Base-by-base conservation (phyloP, 1,140 invertebrate genomes). In the Aphidius gifuensis region DNA sequence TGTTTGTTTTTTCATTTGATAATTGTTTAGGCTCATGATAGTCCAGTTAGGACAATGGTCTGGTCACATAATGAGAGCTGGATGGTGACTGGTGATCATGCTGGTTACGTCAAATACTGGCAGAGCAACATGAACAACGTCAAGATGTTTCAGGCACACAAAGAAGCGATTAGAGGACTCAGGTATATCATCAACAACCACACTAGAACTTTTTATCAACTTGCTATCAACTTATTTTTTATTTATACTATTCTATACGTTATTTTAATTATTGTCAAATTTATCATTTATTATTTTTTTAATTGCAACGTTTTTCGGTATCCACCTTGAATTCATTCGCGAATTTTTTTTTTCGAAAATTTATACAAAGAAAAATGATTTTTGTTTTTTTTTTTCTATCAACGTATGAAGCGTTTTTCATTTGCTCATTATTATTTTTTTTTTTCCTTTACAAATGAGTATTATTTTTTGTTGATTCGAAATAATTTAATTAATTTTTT, bases 121-220 rank as follows among this genome's bases (percentile, higher is more conserved):
- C 98, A 99, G 85, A 96, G 95, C 68, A 99, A 99, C 83, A 99
- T 99, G 97, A 99, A 99, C 84, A 99, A 99, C 84, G 98, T 99
- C 21, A 99, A 99, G 87, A 98, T 99, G 95, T 99, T 97, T 86
- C 97, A 99, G 84, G 98, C 96, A 43, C 98, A 99, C 82, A 99
- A 99, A 88, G 98, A 99, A 86, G 92, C 98, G 64, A 91, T 99
- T 71, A 88, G 98, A 80, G 97, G 96, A 82, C 92, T 99, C 84
- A 96, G 93, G 93, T 97, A 90, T 85, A 84, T 80, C 77, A 74
- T 80, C 77, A 74, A 74, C 70, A 68, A 79, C 74, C 76, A 79
- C 74, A 77, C 72, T 79, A 78, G 76, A 74, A 75, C 77, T 80
- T 79, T 78, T 71, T 79, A 62, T 71, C 69, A 72, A 66, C 70